A percentile compares a stretch with the other conserved stretches of the same genome.
These are phyloP conservation scores for Glyptemys insculpta DNA, from an alignment of 2,797 vertebrate genomes.

Conservation along the genomic window DNA sequence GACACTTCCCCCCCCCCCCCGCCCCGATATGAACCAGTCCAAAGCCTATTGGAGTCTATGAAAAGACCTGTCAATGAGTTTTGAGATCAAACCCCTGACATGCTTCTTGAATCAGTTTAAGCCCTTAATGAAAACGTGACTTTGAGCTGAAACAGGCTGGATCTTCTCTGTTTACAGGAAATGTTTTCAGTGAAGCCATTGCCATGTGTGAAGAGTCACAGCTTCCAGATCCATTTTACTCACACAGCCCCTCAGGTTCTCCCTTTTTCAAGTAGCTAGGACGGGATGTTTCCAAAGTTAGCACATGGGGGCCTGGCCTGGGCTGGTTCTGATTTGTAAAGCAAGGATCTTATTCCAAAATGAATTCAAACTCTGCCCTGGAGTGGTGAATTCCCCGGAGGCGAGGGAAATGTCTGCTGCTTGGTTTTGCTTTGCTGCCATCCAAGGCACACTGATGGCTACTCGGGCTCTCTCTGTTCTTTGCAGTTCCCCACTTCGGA, in stretches of 20 bases:
- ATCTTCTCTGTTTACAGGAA: constrained; percentile 51
- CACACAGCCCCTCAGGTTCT: constrained; percentile 4
- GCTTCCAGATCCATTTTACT: constrained; percentile 67
- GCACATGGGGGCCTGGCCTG: constrained; percentile 58
- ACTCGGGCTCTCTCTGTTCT: not conserved
- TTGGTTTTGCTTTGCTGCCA: not conserved
- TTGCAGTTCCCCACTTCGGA: not conserved
- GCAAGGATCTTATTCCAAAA: constrained; percentile 55
- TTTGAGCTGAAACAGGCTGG: constrained; percentile 43
- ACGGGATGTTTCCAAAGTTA: constrained; percentile 69
- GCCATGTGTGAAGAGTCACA: constrained; percentile 51
- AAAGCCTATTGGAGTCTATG: not conserved
- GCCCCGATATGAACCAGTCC: not conserved
- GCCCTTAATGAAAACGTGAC: constrained; percentile 13
- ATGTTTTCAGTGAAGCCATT: constrained; percentile 51
- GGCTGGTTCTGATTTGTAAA: constrained; percentile 70
- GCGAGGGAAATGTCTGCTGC: not conserved
- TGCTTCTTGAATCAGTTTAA: not conserved
- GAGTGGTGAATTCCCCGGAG: constrained; percentile 33
- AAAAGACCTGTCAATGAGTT: not conserved
- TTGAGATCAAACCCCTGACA: not conserved
- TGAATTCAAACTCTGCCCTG: constrained; percentile 38
- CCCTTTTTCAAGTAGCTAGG: constrained; percentile 62
- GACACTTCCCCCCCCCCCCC: no score
- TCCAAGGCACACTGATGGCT: not conserved